These are phyloP conservation scores for Tamandua tetradactyla DNA, from an alignment of 2,797 vertebrate genomes.

Conservation along the genomic window DNA sequence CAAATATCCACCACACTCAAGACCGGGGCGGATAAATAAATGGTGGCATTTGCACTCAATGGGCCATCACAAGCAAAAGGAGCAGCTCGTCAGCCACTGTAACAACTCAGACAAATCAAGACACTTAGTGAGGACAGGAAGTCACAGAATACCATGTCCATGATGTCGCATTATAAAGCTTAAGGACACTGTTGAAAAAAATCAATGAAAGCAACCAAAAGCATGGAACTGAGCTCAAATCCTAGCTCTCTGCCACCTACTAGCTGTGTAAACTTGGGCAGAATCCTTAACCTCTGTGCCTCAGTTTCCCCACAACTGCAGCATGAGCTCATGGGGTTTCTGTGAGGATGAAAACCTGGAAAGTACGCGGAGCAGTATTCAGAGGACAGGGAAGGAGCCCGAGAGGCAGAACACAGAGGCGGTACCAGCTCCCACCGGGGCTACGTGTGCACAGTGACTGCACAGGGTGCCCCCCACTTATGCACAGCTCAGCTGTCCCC, in stretches of 20 bases:
- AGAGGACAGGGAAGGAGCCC: not conserved
- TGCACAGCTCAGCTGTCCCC: not conserved
- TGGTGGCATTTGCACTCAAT: rapidly evolving
- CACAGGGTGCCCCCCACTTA: not conserved
- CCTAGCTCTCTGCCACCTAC: not conserved
- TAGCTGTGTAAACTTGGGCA: not conserved
- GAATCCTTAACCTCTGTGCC: not conserved
- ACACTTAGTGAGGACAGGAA: constrained; percentile 10
- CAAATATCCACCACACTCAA: not conserved
- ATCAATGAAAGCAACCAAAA: not conserved
- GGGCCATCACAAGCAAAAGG: not conserved
- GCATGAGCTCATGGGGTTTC: not conserved
- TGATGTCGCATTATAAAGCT: not conserved
- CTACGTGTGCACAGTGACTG: rapidly evolving
- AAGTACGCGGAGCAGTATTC: not conserved
- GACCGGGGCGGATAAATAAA: not conserved
- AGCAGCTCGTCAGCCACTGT: not conserved
- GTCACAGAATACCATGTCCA: not conserved
- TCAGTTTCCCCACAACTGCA: not conserved
- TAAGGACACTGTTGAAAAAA: not conserved
- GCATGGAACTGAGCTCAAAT: not conserved
- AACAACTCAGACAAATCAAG: not conserved
- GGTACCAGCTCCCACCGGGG: too few species aligned
- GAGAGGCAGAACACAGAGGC: not conserved
- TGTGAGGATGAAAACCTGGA: not conserved